phyloP scores from a whole-genome alignment of 2,888 invertebrate genomes.

The Drosophila nigritarsus region DNA sequence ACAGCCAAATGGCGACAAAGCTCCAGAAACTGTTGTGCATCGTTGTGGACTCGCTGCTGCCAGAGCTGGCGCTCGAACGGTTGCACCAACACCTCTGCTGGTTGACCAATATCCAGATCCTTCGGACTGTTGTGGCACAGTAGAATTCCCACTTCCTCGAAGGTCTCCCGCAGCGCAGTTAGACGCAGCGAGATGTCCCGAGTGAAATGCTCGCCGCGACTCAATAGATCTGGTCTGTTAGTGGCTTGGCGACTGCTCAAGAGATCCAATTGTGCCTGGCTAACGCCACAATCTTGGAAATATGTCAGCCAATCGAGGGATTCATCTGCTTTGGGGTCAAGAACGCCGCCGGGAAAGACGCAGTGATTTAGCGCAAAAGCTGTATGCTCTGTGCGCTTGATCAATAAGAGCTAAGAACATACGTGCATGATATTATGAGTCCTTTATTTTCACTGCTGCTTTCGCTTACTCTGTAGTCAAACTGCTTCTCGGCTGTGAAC shows the following conservation, averaged over 20 bases:
- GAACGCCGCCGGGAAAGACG: conserved; percentile 95
- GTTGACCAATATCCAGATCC: conserved; percentile 64
- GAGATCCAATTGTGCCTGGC: conserved; percentile 85
- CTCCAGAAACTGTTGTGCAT: conserved; percentile 86
- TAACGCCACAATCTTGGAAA: conserved; percentile 87
- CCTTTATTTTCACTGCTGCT: neutral
- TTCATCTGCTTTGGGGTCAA: conserved; percentile 88
- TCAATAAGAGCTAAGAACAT: conserved; percentile 76
- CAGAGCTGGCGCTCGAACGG: conserved; percentile 87
- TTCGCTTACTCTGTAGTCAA: conserved; percentile 67
- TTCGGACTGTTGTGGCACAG: conserved; percentile 87
- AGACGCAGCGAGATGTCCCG: conserved; percentile 91
- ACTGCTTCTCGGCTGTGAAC: conserved; percentile 19
- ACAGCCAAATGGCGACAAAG: conserved; percentile 89
- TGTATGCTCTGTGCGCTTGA: conserved; percentile 89
- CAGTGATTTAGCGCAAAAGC: conserved; percentile 91
- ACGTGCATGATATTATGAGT: neutral
- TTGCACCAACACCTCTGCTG: conserved; percentile 84
- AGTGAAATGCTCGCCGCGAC: conserved; percentile 82
- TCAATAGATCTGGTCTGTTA: conserved; percentile 82
- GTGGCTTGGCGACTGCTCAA: conserved; percentile 68
- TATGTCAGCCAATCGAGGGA: conserved; percentile 89
- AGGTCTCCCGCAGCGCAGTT: conserved; percentile 94
- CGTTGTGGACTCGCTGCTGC: conserved; percentile 86
- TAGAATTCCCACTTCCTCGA: conserved; percentile 94